Conservation (phyloP, 2,888 invertebrate species). For the Stenodema calcarata region DNA sequence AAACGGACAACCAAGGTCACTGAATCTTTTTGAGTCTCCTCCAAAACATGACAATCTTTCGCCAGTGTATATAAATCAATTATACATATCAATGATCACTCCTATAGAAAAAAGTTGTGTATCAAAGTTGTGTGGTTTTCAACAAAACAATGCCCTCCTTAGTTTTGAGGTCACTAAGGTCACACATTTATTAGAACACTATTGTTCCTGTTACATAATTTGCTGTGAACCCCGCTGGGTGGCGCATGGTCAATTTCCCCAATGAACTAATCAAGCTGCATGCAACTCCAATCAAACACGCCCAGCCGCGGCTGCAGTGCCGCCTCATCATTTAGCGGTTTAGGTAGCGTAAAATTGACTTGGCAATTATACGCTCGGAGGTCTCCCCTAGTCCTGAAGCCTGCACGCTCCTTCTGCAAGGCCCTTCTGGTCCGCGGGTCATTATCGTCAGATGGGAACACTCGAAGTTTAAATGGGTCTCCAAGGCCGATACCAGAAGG, state of each 20-base stretch:
- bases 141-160: too few species aligned
- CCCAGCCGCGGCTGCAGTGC: not conserved
- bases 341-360: not conserved
- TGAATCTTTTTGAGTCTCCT: too few species aligned
- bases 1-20: too few species aligned
- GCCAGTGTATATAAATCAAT: too few species aligned
- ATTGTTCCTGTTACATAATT: too few species aligned
- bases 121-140: too few species aligned
- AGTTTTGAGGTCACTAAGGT: too few species aligned
- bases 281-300: not conserved
- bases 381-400: not conserved
- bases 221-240: not conserved
- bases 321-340: not conserved
- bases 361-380: not conserved
- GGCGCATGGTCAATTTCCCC: not conserved
- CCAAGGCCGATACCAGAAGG: not conserved
- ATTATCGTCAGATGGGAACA: not conserved
- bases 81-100: too few species aligned
- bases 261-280: not conserved
- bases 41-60: too few species aligned
- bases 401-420: not conserved
- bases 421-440: not conserved
- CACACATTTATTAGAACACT: too few species aligned
- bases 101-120: too few species aligned
- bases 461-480: not conserved